Evolutionary conservation across 2,113 vertebrate genomes (phyloP), one percentile per base, ranked within the genome.

Genomic region (Carollia perspicillata): DNA sequence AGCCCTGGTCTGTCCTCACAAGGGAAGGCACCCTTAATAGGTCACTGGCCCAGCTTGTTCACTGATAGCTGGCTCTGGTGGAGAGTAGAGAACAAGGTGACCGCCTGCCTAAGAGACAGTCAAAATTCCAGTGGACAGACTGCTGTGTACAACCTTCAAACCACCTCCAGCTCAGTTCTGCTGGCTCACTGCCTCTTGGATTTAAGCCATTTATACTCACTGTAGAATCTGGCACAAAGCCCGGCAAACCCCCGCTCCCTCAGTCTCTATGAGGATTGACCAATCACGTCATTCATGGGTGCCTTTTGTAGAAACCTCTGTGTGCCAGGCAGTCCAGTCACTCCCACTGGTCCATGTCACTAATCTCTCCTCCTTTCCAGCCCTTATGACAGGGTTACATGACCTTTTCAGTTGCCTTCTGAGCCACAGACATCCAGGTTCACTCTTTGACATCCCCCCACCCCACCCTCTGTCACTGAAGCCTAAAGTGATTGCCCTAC

Each of bases 151-250:
- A 17, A 69, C 44, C 40, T 63, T 71, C 37, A 65, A 8, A 58
- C 58, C 35, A 4, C 28, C 65, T 77, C 58, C 96, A 99, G 98
- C 97, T 93, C 92, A 97, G 99, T 99, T 13, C 99, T 99, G 78
- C 95, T 99, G 95, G 98, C 99, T 63, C 99, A 98, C 40, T 99
- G 93, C 99, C 99, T 89, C n/a, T 60, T 26, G 10, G 28, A 3
- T 75, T 49, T 77, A 72, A 37, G 40, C 6, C 30, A 8, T 58
- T 92, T 66, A 30, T 16, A 23, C 35, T 77, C 7, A 1, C 10
- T 3, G 37, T 37, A n/a, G 75, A 35, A 5, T 28, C 71, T 35
- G 42, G 3, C 35, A 40, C 18, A 35, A 44, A 28, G 60, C 66
- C 55, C 55, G 47, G 65, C 30, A 63, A 17, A 35, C 23, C 40